These are phyloP conservation scores for Python bivittatus DNA, from an alignment of 2,113 vertebrate genomes.

Conservation along the genomic window DNA sequence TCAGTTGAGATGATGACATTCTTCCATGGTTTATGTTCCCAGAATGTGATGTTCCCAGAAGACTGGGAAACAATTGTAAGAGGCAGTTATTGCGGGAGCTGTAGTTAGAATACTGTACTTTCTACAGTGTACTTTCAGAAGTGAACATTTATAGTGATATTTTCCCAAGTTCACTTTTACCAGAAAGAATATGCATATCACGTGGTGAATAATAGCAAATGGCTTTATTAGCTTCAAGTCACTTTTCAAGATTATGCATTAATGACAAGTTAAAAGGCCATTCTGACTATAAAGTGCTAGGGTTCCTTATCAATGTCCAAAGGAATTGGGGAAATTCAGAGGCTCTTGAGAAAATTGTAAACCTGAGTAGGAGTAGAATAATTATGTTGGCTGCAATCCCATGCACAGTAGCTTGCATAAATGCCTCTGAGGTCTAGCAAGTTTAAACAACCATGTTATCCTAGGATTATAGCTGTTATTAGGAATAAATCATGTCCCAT, in stretches of 20 bases:
- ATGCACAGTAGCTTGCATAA: background rate
- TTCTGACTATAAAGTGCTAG: background rate
- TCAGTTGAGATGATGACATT: background rate
- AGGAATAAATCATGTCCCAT: background rate
- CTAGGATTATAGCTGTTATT: background rate
- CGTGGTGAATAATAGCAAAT: conserved; percentile 25
- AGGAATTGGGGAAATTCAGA: background rate
- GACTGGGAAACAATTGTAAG: background rate
- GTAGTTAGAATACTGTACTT: background rate
- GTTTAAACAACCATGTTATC: background rate
- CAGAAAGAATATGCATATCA: conserved; percentile 40
- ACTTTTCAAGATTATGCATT: conserved; percentile 36
- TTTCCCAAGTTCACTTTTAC: conserved; percentile 38
- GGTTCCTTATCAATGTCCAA: background rate
- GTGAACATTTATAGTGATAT: background rate
- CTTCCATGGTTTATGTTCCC: background rate
- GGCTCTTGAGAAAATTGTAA: background rate
- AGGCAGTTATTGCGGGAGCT: background rate
- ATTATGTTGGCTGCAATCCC: background rate
- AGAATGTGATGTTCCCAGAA: background rate
- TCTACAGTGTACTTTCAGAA: no score
- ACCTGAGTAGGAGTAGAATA: background rate
- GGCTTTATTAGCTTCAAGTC: conserved; percentile 49
- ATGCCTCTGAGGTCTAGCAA: background rate
- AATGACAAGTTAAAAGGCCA: conserved; percentile 11